These are phyloP conservation scores for Sympetrum striolatum DNA, from an alignment of 2,888 invertebrate genomes.

Conservation along the genomic window DNA sequence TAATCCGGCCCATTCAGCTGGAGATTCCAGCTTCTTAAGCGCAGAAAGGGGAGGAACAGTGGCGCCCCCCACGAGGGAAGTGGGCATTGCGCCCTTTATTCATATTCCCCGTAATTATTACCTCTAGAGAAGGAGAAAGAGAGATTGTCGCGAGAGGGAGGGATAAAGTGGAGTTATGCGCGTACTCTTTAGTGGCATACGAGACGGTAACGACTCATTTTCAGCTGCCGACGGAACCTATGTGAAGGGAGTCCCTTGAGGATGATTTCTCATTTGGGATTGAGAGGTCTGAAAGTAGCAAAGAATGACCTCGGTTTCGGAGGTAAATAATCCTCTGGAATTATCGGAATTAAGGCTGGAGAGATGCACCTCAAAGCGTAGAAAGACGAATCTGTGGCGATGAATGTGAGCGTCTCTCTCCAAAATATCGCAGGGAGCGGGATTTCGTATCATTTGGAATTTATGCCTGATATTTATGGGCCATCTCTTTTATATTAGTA, in stretches of 20 bases:
- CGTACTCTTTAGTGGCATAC: not conserved
- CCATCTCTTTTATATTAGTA: too few relatives aligned
- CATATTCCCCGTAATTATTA: not conserved
- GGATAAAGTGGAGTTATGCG: not conserved
- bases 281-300: not conserved
- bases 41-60: not conserved
- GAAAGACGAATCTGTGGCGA: too few relatives aligned
- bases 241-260: not conserved
- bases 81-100: not conserved
- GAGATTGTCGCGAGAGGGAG: not conserved
- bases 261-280: not conserved
- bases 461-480: too few relatives aligned
- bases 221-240: not conserved
- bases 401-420: too few relatives aligned
- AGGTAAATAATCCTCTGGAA: too few relatives aligned
- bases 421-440: too few relatives aligned
- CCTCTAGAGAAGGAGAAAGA: not conserved
- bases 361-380: too few relatives aligned
- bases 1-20: not conserved
- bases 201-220: not conserved
- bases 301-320: not conserved
- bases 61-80: not conserved
- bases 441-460: too few relatives aligned
- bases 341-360: too few relatives aligned
- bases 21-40: not conserved